Conservation (phyloP, 2,113 vertebrate species). For the Hyla sarda region DNA sequence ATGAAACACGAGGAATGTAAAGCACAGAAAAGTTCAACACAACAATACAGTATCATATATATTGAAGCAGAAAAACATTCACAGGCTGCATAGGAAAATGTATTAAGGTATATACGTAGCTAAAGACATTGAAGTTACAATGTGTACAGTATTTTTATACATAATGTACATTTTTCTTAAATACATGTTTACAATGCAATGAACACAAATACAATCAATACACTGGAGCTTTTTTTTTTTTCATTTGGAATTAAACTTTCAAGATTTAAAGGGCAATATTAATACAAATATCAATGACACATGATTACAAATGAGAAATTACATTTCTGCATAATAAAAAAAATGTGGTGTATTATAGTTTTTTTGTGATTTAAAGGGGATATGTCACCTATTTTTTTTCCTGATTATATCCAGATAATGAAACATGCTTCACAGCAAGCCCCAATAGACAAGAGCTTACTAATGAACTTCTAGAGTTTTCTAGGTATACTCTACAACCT, state of each 20-base stretch:
- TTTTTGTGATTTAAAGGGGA: not conserved
- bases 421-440: too few relatives aligned
- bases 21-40: not conserved
- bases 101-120: not conserved
- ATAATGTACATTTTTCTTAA: conserved; percentile 32
- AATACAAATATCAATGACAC: not conserved
- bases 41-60: not conserved
- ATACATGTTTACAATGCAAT: not conserved
- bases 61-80: not conserved
- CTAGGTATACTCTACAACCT: too few relatives aligned
- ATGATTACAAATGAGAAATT: not conserved
- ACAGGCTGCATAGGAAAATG: not conserved
- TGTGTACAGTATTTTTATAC: not conserved
- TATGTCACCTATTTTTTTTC: too few relatives aligned
- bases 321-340: not conserved
- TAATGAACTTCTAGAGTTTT: too few relatives aligned
- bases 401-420: too few relatives aligned
- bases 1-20: not conserved
- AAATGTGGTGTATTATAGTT: not conserved
- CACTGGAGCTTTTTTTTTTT: not conserved
- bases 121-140: not conserved
- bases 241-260: not conserved
- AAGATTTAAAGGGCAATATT: not conserved
- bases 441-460: too few relatives aligned
- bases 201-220: not conserved